Percentiles rank a stretch among this genome's conserved stretches.
phyloP scores from a whole-genome alignment of 2,888 invertebrate genomes.

The Dascillus cervinus region DNA sequence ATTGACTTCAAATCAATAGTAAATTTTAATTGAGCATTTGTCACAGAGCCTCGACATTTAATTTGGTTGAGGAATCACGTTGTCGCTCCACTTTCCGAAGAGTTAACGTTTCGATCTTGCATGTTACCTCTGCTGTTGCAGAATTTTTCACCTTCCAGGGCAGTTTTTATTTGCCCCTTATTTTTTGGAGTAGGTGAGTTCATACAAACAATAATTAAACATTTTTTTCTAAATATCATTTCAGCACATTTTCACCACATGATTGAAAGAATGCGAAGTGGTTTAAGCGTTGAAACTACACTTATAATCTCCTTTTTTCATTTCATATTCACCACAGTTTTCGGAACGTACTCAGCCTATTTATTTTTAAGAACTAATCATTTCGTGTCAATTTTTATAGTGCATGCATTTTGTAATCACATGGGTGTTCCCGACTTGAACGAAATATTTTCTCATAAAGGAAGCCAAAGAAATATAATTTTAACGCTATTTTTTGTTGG shows the following conservation, averaged over 20 bases:
- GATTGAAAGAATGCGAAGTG: slow-evolving; percentile 67
- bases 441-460: slow-evolving; percentile 56
- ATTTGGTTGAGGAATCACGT: slow-evolving; percentile 84
- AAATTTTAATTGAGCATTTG: too few species aligned
- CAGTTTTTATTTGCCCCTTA: slow-evolving; percentile 78
- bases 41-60: slow-evolving; percentile 60
- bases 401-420: slow-evolving; percentile 92
- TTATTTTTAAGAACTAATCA: slow-evolving; percentile 87
- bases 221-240: slow-evolving; percentile 2
- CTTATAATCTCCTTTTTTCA: slow-evolving; percentile 76
- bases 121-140: slow-evolving; percentile 88
- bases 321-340: slow-evolving; percentile 82
- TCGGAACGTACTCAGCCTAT: slow-evolving; percentile 92
- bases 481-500: slow-evolving; percentile 66
- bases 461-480: slow-evolving; percentile 52
- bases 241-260: slow-evolving; percentile 89
- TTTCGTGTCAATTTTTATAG: slow-evolving; percentile 77
- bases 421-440: slow-evolving; percentile 91
- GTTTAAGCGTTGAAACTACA: slow-evolving; percentile 61
- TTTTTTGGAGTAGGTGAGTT: slow-evolving; percentile 85
- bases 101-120: slow-evolving; percentile 91
- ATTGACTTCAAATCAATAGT: too few species aligned
- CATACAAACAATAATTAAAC: neutral
- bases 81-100: slow-evolving; percentile 90
- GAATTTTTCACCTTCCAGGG: slow-evolving; percentile 64